Base-by-base conservation (phyloP, 2,797 vertebrate genomes). In the Falco novaeseelandiae region DNA sequence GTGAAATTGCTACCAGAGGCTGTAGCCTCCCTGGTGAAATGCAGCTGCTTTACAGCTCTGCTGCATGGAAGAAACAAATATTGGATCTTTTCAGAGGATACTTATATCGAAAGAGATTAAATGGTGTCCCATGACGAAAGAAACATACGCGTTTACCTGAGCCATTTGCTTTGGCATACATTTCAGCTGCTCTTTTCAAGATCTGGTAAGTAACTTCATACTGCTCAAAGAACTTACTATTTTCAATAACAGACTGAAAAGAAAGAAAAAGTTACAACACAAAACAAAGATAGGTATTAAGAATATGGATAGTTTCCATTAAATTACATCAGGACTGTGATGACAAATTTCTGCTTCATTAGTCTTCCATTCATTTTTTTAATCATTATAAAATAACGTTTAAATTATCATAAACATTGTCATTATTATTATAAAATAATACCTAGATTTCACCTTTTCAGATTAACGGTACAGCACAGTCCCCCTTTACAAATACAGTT, bases 191-290 rank as follows among this genome's bases (percentile, higher is more conserved):
- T 95, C 99, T 98, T 93, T 99, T 99, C 94, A 99, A 98, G 83
- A 98, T 98, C 83, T 98, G 98, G 97, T 99, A 99, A 40, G 99
- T 99, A 66, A 99, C 98, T 97, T 99, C 99, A 86, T 99, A 99
- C 78, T 99, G 99, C 61, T 99, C 99, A 97, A 99, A 99, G 97
- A 99, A 99, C 94, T 98, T 98, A 96, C 99, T 99, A 44, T 99
- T 99, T 97, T 99, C 99, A 86, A 99, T 99, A 95, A 99, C 99
- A 67, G 98, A 97, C 99, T 99, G 97, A 96, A 96, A 93, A 36
- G 29, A 65, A 74, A 46, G 46, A 61, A 46, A 44, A 46, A 57
- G 20, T 2, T 48, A 71, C 5, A 82, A 72, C 10, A 59, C 32
- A 63, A 92, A 93, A 89, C 20, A 25, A 73, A 94, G 27, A 71